Conservation (phyloP, 2,797 vertebrate species). For the Malurus splendens region DNA sequence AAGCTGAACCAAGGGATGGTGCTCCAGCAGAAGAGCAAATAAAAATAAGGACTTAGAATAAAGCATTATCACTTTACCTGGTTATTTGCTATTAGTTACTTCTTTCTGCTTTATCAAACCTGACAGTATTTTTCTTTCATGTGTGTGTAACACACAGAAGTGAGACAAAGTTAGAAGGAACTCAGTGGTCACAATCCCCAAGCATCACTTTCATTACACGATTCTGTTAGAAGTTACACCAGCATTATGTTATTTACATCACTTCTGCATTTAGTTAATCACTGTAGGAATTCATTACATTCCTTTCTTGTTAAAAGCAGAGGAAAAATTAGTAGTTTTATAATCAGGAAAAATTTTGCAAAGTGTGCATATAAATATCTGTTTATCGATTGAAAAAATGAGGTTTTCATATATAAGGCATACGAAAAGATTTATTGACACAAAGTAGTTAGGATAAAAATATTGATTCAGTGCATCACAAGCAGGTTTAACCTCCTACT, state of each 20-base stretch:
- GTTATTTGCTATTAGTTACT: background rate
- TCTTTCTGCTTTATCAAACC: background rate
- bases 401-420: background rate
- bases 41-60: background rate
- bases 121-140: too few species aligned
- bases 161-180: background rate
- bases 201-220: background rate
- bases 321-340: background rate
- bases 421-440: background rate
- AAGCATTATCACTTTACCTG: background rate
- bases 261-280: background rate
- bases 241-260: background rate
- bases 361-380: background rate
- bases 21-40: background rate
- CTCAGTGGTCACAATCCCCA: background rate
- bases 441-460: background rate
- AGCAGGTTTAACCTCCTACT: background rate
- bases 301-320: background rate
- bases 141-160: background rate
- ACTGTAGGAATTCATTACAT: background rate
- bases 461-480: background rate
- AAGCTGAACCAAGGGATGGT: background rate
- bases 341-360: background rate
- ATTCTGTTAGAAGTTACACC: background rate
- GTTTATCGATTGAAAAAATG: background rate